Conservation (phyloP, 2,797 vertebrate genomes). For the Clarias fuscus region DNA sequence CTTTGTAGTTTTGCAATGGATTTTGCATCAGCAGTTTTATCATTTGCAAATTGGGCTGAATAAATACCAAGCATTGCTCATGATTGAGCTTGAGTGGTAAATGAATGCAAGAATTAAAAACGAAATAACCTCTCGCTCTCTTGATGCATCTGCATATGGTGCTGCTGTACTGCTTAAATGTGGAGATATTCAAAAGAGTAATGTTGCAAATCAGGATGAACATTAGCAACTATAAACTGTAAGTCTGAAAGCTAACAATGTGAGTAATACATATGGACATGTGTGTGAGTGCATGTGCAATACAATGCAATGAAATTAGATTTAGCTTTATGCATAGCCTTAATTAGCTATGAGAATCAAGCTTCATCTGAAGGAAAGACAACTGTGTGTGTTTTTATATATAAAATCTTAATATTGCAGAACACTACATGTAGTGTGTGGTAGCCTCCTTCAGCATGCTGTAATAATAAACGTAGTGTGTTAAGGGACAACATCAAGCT, state of each 20-base stretch:
- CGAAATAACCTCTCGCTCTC: neutral
- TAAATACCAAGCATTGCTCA: neutral
- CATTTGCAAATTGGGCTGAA: neutral
- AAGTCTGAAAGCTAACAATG: neutral
- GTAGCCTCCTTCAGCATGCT: neutral
- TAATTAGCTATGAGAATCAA: neutral
- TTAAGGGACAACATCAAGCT: neutral
- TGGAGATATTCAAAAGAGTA: neutral
- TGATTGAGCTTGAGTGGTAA: neutral
- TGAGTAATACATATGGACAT: neutral
- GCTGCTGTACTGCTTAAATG: neutral
- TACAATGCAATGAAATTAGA: neutral
- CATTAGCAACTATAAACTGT: neutral
- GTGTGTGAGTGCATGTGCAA: constrained; percentile 1
- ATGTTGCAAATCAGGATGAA: neutral
- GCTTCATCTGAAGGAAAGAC: neutral
- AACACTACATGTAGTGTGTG: neutral
- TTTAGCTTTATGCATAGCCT: neutral
- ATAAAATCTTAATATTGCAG: neutral
- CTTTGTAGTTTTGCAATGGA: neutral
- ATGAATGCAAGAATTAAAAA: neutral
- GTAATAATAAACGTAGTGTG: neutral
- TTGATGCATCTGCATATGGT: neutral
- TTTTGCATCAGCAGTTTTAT: neutral
- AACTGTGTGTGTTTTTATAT: neutral